These are phyloP conservation scores for Papilio gigon DNA, from an alignment of 2,888 invertebrate genomes.

Conservation along the genomic window DNA sequence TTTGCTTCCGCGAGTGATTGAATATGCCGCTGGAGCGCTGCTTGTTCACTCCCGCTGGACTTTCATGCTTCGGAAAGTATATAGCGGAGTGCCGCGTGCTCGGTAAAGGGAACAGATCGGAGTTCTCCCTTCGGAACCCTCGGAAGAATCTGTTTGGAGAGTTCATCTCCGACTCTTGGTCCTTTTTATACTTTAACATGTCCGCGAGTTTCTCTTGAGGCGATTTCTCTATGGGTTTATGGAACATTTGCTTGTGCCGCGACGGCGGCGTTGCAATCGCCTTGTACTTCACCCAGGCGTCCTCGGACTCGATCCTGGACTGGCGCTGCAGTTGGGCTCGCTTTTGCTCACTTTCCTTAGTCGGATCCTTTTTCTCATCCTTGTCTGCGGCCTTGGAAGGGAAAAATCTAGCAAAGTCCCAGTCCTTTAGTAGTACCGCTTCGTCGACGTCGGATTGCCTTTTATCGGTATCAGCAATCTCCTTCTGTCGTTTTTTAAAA, in stretches of 20 bases:
- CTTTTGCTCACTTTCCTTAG: slow-evolving; percentile 73
- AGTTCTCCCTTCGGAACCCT: slow-evolving; percentile 91
- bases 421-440: slow-evolving; percentile 90
- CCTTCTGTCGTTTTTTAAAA: slow-evolving; percentile 73
- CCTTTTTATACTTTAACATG: slow-evolving; percentile 84
- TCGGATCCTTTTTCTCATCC: slow-evolving; percentile 63
- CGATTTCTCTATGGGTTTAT: slow-evolving; percentile 68
- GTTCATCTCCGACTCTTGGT: slow-evolving; percentile 87
- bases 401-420: slow-evolving; percentile 94
- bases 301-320: slow-evolving; percentile 76
- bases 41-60: slow-evolving; percentile 71
- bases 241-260: slow-evolving; percentile 68
- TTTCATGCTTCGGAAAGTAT: slow-evolving; percentile 83
- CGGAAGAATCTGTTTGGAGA: slow-evolving; percentile 88
- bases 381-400: slow-evolving; percentile 77
- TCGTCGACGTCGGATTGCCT: slow-evolving; percentile 86
- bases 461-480: slow-evolving; percentile 69
- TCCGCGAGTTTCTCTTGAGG: slow-evolving; percentile 75
- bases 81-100: slow-evolving; percentile 89
- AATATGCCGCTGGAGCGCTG: slow-evolving; percentile 87
- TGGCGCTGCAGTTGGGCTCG: slow-evolving; percentile 72
- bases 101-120: slow-evolving; percentile 90
- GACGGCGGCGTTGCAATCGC: slow-evolving; percentile 73
- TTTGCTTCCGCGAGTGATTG: slow-evolving; percentile 85
- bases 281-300: slow-evolving; percentile 74